Evolutionary conservation across 2,113 vertebrate species (phyloP), one percentile per base, ranked within the genome.

Genomic region (Cricetomys ansorgei): DNA sequence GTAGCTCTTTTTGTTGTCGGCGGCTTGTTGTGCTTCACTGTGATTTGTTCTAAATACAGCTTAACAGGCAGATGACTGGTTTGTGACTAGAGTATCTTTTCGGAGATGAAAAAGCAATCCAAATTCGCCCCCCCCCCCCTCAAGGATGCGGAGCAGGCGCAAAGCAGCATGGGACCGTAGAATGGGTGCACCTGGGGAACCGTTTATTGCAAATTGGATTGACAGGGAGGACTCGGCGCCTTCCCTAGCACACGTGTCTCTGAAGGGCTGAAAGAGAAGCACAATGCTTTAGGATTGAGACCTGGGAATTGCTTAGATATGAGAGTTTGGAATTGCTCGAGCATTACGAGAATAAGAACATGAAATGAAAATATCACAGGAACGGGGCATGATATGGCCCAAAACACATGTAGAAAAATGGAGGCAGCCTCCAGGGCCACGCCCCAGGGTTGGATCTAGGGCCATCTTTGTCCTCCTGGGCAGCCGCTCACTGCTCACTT

Each of bases 11-110:
- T 98, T 99, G 98, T 98, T 98, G 91, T 85, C 96, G 43, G 94
- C 94, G 73, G 96, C 96, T 98, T 98, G 98, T 98, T 99, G 98
- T 98, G 96, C 98, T 98, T 98, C 92, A 96, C 98, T 98, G 98
- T 98, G 48, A 98, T 98, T 98, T 98, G 98, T 97, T 98, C 98
- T 98, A 99, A 98, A 98, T 98, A 98, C 98, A 98, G 98, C 98
- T 98, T 98, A 98, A 98, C 98, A 97, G 98, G 98, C 98, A 98
- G 98, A 99, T 98, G 98, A 99, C 95, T 98, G 98, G 98, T 98
- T 98, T 98, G 98, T 98, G 97, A 98, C 96, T 89, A 92, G 95
- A 94, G 97, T 89, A 94, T 98, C 98, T 98, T 98, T 97, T 98
- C 97, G 87, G 98, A 98, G 96, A 97, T 98, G 97, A 98, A 97